Base-by-base conservation (phyloP, 2,888 invertebrate genomes). In the Allolobophora icterica region DNA sequence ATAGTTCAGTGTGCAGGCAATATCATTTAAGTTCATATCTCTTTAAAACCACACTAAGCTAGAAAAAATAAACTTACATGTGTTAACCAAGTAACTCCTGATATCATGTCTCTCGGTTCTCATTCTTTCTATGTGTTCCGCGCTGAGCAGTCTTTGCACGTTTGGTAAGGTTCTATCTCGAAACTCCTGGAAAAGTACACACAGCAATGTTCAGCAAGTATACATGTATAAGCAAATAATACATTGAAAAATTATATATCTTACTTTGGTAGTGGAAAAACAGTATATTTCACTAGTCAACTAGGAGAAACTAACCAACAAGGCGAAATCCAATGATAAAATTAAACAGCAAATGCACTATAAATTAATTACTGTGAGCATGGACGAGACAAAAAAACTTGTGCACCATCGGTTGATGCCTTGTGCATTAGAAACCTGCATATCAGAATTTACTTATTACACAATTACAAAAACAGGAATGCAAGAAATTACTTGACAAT, bases 311-410 rank as follows among this genome's bases (percentile, higher is more conserved):
- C 11, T 71, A 71, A n/a, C 30, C 71, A 71, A 30, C 52, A 52
- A 71, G 71, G 71, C n/a, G n/a, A 71, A 71, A n/a, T 71, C n/a
- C 71, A n/a, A 71, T 71, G n/a, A n/a, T n/a, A n/a, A 71, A 71
- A 71, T 71, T n/a, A 71, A 71, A 71, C n/a, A 71, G 6, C n/a
- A 71, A 71, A 71, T 71, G 71, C 24, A 45, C 45, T 45, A 15
- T 45, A 45, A 45, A 45, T 45, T 45, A 1, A 45, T 45, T 11
- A 45, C 19, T 11, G 8, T 45, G 19, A 45, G 45, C 5, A 45
- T 45, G 45, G 45, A 45, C 13, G 19, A 45, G 45, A 45, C 38
- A 38, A 5, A 38, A 3, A 38, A 3, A 38, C 3, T 8, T 38
- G 38, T 38, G 38, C 38, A 17, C 13, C 42, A 13, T 42, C 13